A percentile compares a stretch with the other conserved stretches of the same genome.
Conservation (phyloP, 2,888 invertebrate species). For the Eristalis arbustorum region DNA sequence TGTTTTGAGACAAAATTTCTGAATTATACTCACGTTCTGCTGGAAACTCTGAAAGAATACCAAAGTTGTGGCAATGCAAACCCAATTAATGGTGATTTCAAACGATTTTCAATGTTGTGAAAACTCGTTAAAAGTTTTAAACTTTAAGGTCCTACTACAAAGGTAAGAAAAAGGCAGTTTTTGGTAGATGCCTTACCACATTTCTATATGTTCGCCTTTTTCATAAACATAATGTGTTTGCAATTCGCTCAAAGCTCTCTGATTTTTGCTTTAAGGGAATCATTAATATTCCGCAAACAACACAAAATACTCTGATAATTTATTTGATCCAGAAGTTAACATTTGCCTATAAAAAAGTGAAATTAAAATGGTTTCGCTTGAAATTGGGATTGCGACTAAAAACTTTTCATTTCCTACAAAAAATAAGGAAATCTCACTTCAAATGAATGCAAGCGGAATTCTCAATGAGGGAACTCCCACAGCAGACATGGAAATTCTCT, state of each 20-base stretch:
- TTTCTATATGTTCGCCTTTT: slow-evolving; percentile 7
- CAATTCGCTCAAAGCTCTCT: background rate
- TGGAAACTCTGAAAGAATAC: slow-evolving; percentile 40
- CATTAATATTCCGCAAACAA: slow-evolving; percentile 57
- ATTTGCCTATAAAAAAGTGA: slow-evolving; percentile 46
- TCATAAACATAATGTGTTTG: slow-evolving; percentile 1
- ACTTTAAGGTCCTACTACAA: slow-evolving; percentile 41
- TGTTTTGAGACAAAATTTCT: slow-evolving; percentile 27
- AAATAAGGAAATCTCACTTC: slow-evolving; percentile 55
- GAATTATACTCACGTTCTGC: slow-evolving; percentile 55
- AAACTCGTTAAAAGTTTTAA: slow-evolving; percentile 67
- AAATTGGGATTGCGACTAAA: slow-evolving; percentile 41
- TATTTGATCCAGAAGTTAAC: slow-evolving; percentile 57
- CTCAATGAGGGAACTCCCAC: slow-evolving; percentile 65
- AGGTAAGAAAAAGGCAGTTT: slow-evolving; percentile 41
- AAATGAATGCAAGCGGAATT: slow-evolving; percentile 68
- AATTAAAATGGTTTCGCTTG: slow-evolving; percentile 53
- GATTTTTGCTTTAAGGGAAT: slow-evolving; percentile 29
- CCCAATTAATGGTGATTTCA: slow-evolving; percentile 64
- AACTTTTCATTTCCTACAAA: slow-evolving; percentile 61
- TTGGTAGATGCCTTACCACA: background rate
- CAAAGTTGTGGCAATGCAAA: slow-evolving; percentile 3
- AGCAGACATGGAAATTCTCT: slow-evolving; percentile 58
- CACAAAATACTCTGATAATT: slow-evolving; percentile 34
- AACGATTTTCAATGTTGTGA: slow-evolving; percentile 59